These are phyloP conservation scores for Pandion haliaetus DNA, from an alignment of 2,113 vertebrate species.

Conservation along the genomic window DNA sequence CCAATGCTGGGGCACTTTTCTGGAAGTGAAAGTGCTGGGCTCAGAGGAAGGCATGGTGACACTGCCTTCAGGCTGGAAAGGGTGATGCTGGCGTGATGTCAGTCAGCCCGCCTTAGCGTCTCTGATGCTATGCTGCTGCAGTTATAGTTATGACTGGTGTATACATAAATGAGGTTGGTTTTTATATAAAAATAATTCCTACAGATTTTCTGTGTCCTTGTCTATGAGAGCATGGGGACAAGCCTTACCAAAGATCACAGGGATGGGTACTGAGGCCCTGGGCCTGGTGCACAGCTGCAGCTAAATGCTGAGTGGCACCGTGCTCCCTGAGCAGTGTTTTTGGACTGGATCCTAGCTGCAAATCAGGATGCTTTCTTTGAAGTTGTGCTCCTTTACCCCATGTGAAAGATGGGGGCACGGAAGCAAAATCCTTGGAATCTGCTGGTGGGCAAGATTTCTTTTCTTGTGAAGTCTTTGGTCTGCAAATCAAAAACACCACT, in stretches of 20 bases:
- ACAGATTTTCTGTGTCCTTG: neutral
- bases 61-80: neutral
- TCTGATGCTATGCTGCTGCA: neutral
- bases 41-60: neutral
- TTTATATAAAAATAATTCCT: neutral
- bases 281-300: neutral
- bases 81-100: neutral
- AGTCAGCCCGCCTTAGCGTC: neutral
- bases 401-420: neutral
- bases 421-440: neutral
- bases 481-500: neutral
- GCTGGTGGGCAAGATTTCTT: neutral
- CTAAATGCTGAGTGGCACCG: accelerated
- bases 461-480: neutral
- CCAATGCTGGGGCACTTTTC: neutral
- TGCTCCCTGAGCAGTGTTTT: neutral
- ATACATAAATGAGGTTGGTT: neutral
- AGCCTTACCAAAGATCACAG: neutral
- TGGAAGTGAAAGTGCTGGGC: neutral
- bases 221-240: neutral
- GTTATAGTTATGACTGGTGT: neutral
- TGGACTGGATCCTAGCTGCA: neutral
- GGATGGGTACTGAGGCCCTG: neutral
- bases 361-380: neutral
- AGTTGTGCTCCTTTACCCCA: neutral